These are phyloP conservation scores for Nestor notabilis DNA, from an alignment of 2,113 vertebrate species.

Conservation along the genomic window DNA sequence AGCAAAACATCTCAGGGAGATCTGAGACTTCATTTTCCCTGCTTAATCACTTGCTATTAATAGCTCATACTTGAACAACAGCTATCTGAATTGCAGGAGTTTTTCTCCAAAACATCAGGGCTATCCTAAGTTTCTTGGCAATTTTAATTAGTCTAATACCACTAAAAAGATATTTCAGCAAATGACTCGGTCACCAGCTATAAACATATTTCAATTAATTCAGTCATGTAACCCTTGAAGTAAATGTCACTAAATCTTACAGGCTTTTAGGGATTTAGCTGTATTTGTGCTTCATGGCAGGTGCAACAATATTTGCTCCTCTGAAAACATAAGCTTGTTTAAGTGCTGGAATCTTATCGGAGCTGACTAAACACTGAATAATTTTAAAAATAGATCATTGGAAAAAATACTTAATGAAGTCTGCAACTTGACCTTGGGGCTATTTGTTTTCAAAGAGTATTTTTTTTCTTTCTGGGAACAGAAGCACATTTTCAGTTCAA, in stretches of 20 bases:
- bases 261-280: neutral
- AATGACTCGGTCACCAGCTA: neutral
- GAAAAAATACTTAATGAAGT: neutral
- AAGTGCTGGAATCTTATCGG: neutral
- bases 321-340: neutral
- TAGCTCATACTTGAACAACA: neutral
- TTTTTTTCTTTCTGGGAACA: neutral
- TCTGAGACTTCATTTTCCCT: conserved; percentile 31
- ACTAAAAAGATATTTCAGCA: neutral
- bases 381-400: neutral
- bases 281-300: neutral
- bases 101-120: neutral
- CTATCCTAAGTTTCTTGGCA: neutral
- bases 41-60: neutral
- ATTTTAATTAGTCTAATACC: neutral
- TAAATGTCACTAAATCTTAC: neutral
- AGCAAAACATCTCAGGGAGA: neutral
- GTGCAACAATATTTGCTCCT: neutral
- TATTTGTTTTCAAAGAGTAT: neutral
- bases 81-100: neutral
- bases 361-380: neutral
- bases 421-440: neutral
- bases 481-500: neutral
- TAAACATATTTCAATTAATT: neutral
- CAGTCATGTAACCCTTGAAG: neutral